Conservation (phyloP, 2,888 invertebrate species). For the Syrphus vitripennis region DNA sequence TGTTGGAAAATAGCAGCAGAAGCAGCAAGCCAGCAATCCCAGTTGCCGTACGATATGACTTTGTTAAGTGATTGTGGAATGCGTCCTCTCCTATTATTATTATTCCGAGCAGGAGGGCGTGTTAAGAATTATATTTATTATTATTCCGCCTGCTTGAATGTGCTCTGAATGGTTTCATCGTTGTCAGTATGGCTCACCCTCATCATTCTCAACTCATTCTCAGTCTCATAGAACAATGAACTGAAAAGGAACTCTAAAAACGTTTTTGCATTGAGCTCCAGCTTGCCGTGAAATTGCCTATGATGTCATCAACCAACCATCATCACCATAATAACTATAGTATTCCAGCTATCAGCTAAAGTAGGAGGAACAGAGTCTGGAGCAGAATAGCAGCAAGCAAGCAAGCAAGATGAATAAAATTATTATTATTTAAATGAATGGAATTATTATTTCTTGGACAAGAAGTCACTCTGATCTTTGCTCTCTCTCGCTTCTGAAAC, state of each 20-base stretch:
- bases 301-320: slow-evolving; percentile 47
- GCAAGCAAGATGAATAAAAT: slow-evolving; percentile 60
- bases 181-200: slow-evolving; percentile 43
- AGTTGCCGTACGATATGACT: background rate
- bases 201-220: slow-evolving; percentile 22
- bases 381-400: background rate
- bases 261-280: slow-evolving; percentile 63
- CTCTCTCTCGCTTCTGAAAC: background rate
- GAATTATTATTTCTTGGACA: slow-evolving; percentile 57
- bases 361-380: background rate
- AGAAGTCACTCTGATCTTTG: background rate
- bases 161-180: slow-evolving; percentile 43
- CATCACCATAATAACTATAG: background rate
- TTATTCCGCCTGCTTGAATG: slow-evolving; percentile 44
- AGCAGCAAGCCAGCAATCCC: background rate
- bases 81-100: slow-evolving; percentile 8
- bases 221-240: slow-evolving; percentile 53
- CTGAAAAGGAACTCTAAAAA: slow-evolving; percentile 62
- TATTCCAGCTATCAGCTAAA: background rate
- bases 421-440: slow-evolving; percentile 64
- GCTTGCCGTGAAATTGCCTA: slow-evolving; percentile 65
- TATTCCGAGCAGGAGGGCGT: slow-evolving; percentile 39
- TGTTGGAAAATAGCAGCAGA: slow-evolving; percentile 2
- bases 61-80: slow-evolving; percentile 8
- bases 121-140: slow-evolving; percentile 63